Percentiles rank a stretch among this genome's conserved stretches.
Evolutionary conservation across 2,888 invertebrate genomes (phyloP).

Genomic region (Raillietiella orientalis): DNA sequence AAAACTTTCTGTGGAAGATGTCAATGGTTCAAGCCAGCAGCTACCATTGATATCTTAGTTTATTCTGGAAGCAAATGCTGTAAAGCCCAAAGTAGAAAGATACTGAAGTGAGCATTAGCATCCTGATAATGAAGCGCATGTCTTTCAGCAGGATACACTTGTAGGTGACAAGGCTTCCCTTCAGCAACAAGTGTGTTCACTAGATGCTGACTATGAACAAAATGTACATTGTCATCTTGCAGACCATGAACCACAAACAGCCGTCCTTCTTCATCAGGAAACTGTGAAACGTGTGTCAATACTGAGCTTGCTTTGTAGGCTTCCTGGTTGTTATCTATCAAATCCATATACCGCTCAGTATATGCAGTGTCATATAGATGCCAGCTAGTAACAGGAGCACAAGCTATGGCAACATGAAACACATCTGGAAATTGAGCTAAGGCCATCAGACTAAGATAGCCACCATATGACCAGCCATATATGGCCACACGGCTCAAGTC

Average conservation of each 20-base stretch:
- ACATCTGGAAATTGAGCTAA: slow-evolving; percentile 66
- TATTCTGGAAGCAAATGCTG: too few relatives aligned
- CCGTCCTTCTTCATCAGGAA: slow-evolving; percentile 67
- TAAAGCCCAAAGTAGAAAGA: too few relatives aligned
- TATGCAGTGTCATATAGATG: slow-evolving; percentile 91
- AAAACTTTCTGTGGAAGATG: too few relatives aligned
- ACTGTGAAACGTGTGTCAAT: slow-evolving; percentile 43
- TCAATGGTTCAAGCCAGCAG: too few relatives aligned
- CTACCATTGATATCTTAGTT: too few relatives aligned
- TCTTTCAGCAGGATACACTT: too few relatives aligned
- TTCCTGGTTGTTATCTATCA: slow-evolving; percentile 34
- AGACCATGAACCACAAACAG: slow-evolving; percentile 83
- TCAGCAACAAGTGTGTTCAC: slow-evolving; percentile 59
- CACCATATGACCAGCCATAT: slow-evolving; percentile 98
- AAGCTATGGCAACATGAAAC: slow-evolving; percentile 62
- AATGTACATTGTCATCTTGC: slow-evolving; percentile 96
- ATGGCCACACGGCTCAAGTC: slow-evolving; percentile 76
- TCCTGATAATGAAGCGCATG: too few relatives aligned
- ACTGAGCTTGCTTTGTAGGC: slow-evolving; percentile 62
- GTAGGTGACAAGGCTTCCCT: slow-evolving; percentile 83
- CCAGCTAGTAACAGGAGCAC: slow-evolving; percentile 95
- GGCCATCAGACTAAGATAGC: slow-evolving; percentile 80
- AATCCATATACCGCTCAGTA: slow-evolving; percentile 87
- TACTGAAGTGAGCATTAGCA: too few relatives aligned
- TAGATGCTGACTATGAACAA: slow-evolving; percentile 71